Conservation (phyloP, 2,888 invertebrate species). For the Rotaria magnacalcarata region DNA sequence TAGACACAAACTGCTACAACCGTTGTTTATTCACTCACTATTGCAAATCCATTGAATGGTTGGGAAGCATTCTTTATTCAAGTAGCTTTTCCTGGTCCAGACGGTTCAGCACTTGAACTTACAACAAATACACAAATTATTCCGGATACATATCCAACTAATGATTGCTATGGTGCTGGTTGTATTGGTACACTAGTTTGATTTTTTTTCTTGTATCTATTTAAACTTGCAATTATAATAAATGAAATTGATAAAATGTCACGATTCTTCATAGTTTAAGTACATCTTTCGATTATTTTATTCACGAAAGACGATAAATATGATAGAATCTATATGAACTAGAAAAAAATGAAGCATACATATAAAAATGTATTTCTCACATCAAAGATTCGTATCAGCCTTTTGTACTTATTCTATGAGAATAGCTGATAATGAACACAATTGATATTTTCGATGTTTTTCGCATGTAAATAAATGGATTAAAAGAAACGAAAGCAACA, state of each 20-base stretch:
- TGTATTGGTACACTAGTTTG: not conserved
- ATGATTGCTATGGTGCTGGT: not conserved
- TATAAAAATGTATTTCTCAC: not conserved
- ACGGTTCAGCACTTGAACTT: slow-evolving; percentile 49
- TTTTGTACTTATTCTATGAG: too few species aligned
- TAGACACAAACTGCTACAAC: not conserved
- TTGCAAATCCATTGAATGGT: slow-evolving; percentile 44
- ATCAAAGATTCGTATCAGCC: not conserved
- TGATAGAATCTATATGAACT: not conserved
- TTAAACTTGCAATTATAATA: not conserved
- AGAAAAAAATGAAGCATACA: not conserved
- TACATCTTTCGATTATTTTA: not conserved
- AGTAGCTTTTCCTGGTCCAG: slow-evolving; percentile 50
- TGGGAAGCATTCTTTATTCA: slow-evolving; percentile 49
- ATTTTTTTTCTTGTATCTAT: not conserved
- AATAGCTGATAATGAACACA: too few species aligned
- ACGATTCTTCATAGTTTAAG: too few species aligned
- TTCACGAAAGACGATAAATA: not conserved
- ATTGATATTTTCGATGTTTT: too few species aligned
- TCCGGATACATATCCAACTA: slow-evolving; percentile 52
- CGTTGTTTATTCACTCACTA: slow-evolving; percentile 38
- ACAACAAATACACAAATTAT: slow-evolving; percentile 52
- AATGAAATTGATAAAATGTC: not conserved
- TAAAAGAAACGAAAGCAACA: not conserved
- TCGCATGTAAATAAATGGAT: not conserved